Percentiles rank a stretch among this genome's conserved stretches.
Evolutionary conservation across 2,113 vertebrate genomes (phyloP).

Genomic region (Cyanoramphus novaezelandiae): DNA sequence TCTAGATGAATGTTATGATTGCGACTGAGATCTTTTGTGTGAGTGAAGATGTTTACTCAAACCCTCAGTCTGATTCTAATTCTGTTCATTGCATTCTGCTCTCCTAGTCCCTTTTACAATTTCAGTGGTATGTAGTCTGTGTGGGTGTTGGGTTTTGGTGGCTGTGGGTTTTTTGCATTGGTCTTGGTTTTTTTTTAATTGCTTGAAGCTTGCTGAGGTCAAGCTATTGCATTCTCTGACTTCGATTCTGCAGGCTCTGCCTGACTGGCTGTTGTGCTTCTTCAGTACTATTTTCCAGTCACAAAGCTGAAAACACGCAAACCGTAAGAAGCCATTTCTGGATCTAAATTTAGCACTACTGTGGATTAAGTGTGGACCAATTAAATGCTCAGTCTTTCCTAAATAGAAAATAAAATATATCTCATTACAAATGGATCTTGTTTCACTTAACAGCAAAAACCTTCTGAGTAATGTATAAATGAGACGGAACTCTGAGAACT

Average conservation of each 20-base stretch:
- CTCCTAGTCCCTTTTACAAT: neutral
- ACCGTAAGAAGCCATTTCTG: neutral
- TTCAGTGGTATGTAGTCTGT: neutral
- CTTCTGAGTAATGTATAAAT: neutral
- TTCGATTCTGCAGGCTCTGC: neutral
- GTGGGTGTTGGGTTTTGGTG: neutral
- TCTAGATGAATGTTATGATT: neutral
- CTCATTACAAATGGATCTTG: neutral
- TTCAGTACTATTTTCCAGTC: neutral
- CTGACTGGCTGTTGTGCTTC: neutral
- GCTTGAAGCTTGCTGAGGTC: neutral
- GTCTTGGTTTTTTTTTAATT: neutral
- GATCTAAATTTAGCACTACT: neutral
- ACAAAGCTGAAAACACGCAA: neutral
- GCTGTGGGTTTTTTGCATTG: neutral
- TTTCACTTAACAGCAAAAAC: conserved; percentile 15
- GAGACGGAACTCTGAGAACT: neutral
- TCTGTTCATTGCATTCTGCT: neutral
- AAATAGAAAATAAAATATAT: neutral
- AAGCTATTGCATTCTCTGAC: neutral
- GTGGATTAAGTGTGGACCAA: neutral
- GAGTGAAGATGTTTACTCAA: neutral
- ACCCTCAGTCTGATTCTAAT: neutral
- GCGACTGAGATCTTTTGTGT: neutral
- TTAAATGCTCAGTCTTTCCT: neutral